A percentile compares a stretch with the other conserved stretches of the same genome.
phyloP scores from a whole-genome alignment of 53 echinoderm and acorn worm genomes.

The Hippasteria phrygiana region DNA sequence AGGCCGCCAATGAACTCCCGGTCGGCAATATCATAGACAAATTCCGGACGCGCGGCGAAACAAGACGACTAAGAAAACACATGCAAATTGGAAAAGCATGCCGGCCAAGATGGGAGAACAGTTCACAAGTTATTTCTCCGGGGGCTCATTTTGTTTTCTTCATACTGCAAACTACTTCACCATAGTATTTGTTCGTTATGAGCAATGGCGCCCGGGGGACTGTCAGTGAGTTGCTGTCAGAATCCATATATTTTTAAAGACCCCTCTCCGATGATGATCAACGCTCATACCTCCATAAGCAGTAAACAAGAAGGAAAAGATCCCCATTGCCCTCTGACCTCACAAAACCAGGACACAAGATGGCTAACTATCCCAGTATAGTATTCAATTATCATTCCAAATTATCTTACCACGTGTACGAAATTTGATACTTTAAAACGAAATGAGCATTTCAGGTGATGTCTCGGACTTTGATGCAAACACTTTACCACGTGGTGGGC shows the following conservation, averaged over 20 bases:
- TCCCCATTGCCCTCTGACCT: neutral
- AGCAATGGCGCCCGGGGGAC: constrained; percentile 7
- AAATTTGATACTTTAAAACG: neutral
- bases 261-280: neutral
- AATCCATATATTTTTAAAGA: constrained; percentile 38
- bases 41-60: constrained; percentile 9
- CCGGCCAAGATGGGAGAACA: neutral
- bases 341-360: neutral
- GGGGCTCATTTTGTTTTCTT: constrained; percentile 50
- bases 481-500: neutral
- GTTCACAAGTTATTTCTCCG: constrained; percentile 47
- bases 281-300: neutral
- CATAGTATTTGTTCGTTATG: constrained; percentile 13
- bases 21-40: neutral
- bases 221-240: constrained; percentile 7
- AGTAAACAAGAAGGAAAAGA: neutral
- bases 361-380: constrained; percentile 1
- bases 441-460: neutral
- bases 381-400: neutral
- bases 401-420: constrained; percentile 11
- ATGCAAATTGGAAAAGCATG: constrained; percentile 33
- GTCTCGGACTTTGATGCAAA: neutral
- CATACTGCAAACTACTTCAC: constrained; percentile 15
- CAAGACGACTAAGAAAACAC: constrained; percentile 18
- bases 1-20: neutral